phyloP scores from a whole-genome alignment of 2,888 invertebrate species.

The Globia sparganii region DNA sequence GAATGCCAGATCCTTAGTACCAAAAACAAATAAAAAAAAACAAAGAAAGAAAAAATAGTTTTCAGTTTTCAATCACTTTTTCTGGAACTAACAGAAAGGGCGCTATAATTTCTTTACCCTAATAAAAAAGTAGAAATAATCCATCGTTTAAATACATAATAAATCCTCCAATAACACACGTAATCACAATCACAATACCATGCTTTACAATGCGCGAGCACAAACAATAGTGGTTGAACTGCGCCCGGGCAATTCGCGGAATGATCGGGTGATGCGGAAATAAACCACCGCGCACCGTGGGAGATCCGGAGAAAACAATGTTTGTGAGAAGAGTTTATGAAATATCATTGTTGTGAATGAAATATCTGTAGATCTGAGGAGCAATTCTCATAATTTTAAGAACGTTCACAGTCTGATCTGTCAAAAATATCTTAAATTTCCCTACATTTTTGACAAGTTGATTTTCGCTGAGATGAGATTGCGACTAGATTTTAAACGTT shows the following conservation, averaged over 20 bases:
- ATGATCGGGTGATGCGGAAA: conserved; percentile 62
- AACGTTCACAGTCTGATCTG: too few relatives aligned
- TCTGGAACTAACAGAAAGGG: background rate
- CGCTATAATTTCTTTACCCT: background rate
- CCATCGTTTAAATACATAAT: background rate
- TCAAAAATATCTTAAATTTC: too few relatives aligned
- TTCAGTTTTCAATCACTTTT: background rate
- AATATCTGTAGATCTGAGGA: conserved; percentile 7
- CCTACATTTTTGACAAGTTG: too few relatives aligned
- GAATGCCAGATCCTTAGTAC: background rate
- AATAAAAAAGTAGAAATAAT: background rate
- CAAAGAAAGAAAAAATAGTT: background rate
- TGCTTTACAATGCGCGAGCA: conserved; percentile 41
- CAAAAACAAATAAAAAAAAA: background rate
- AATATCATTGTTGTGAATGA: conserved; percentile 42
- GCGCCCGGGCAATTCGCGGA: conserved; percentile 55
- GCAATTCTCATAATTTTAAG: too few relatives aligned
- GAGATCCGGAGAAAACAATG: conserved; percentile 57
- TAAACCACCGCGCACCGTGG: conserved; percentile 68
- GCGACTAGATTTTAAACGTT: too few relatives aligned
- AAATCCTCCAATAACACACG: background rate
- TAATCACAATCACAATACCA: conserved; percentile 45
- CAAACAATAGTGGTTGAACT: conserved; percentile 59
- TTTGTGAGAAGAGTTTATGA: conserved; percentile 41
- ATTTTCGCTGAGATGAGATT: too few relatives aligned